Evolutionary conservation across 2,888 invertebrate species (phyloP), one percentile per base, ranked within the genome.

Genomic region (Lepidochrysops patricia): DNA sequence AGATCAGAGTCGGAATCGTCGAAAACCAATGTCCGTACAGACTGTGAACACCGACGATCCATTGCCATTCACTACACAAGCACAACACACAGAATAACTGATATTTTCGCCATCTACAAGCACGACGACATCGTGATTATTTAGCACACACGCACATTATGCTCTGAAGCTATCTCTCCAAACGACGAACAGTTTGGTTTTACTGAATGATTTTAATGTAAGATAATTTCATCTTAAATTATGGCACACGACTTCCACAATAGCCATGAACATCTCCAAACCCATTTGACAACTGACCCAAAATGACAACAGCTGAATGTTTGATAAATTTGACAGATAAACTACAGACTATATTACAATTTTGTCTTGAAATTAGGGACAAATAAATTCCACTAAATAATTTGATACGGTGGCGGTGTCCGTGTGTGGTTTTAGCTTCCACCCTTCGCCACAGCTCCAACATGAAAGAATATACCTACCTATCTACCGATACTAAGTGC

Each of bases 1-100:
- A 72, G 76, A 70, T 92, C 92, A 61, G 90, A 86, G 74, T 93
- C 92, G 58, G 91, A 91, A 82, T 95, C 94, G 79, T 95, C 94
- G 77, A 95, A 95, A 70, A 94, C 91, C 71, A 95, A 90, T 68
- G 94, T 94, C 79, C 95, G 91, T 60, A 94, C 95, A 65, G 94
- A 94, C 82, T 94, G 91, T 61, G 91, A 91, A 71, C 92, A 91
- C 74, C 91, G 90, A 64, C 92, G 91, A 77, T 89, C 88, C 89
- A 89, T 89, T 72, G 72, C 80, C 75, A 76, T 77, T 80, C 82
- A 84, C 80, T 74, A 76, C 79, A 81, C 78, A 75, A 74, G 76
- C 79, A 81, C 78, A 75, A 74, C 72, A 79, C 82, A 82, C 76
- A 78, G 80, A 73, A 74, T 73, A 80, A 84, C 78, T 73, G 76